Conservation (phyloP, 2,888 invertebrate genomes). For the Chrysolina oricalcia region DNA sequence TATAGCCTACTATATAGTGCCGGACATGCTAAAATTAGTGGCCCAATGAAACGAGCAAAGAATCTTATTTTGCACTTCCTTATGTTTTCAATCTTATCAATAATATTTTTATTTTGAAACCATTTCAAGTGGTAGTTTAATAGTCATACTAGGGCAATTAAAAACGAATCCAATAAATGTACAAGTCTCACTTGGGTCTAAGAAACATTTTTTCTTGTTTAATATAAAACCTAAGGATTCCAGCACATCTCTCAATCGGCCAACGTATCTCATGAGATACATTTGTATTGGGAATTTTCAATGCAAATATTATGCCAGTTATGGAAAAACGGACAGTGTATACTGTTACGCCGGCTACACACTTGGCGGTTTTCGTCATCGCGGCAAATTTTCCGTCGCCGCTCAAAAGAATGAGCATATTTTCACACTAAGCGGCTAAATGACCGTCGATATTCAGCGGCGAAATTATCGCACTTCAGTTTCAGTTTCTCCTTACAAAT, state of each 20-base stretch:
- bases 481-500: too few relatives aligned
- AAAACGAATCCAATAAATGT: conserved; percentile 13
- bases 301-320: not conserved
- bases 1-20: conserved; percentile 61
- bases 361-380: too few relatives aligned
- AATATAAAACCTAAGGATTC: conserved; percentile 42
- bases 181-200: too few relatives aligned
- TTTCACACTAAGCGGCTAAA: too few relatives aligned
- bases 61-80: conserved; percentile 30
- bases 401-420: too few relatives aligned
- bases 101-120: too few relatives aligned
- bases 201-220: too few relatives aligned
- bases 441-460: too few relatives aligned
- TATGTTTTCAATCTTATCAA: too few relatives aligned
- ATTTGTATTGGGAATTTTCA: conserved; percentile 6
- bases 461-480: too few relatives aligned
- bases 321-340: not conserved
- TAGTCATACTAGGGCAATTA: conserved; percentile 24
- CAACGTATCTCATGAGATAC: not conserved
- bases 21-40: conserved; percentile 58
- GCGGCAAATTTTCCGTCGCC: too few relatives aligned
- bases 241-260: not conserved
- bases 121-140: conserved; percentile 33
- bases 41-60: conserved; percentile 45
- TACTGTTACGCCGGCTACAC: too few relatives aligned